phyloP scores from a whole-genome alignment of 2,797 vertebrate genomes.

The Coranthus polyacanthus region DNA sequence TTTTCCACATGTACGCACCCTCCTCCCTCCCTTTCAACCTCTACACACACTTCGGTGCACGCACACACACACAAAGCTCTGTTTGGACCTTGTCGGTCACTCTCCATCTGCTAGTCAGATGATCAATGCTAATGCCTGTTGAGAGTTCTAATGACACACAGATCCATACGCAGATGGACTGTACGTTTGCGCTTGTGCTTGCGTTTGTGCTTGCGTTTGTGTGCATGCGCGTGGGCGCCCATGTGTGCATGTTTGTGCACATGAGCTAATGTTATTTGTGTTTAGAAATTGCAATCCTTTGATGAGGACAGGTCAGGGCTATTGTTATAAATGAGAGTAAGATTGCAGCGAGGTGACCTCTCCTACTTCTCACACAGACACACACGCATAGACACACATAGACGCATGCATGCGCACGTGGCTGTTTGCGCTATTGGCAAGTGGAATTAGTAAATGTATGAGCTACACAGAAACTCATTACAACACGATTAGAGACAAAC shows the following conservation, averaged over 20 bases:
- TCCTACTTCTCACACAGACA: constrained; percentile 46
- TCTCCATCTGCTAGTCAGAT: constrained; percentile 80
- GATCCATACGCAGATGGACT: constrained; percentile 76
- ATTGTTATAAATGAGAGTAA: constrained; percentile 82
- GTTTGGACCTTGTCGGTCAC: constrained; percentile 75
- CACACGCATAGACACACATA: constrained; percentile 39
- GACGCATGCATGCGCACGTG: constrained; percentile 66
- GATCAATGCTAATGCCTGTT: constrained; percentile 82
- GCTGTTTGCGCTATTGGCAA: constrained; percentile 85
- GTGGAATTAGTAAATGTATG: constrained; percentile 87
- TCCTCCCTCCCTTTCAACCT: constrained; percentile 19
- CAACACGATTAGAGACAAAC: constrained; percentile 86
- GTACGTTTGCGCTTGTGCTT: constrained; percentile 24
- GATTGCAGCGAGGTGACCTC: constrained; percentile 77
- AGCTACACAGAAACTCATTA: constrained; percentile 88
- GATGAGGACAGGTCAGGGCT: constrained; percentile 73
- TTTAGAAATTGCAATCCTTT: constrained; percentile 73
- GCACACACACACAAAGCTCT: constrained; percentile 49
- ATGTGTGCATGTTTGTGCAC: constrained; percentile 56
- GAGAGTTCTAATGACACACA: constrained; percentile 76
- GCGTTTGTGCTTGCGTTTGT: neutral
- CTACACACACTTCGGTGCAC: constrained; percentile 6
- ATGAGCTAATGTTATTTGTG: constrained; percentile 72
- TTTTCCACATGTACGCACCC: constrained; percentile 38
- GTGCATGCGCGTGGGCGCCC: constrained; percentile 23